A percentile compares a stretch with the other conserved stretches of the same genome.
phyloP scores from a whole-genome alignment of 2,888 invertebrate species.

The Erpobdella octoculata region DNA sequence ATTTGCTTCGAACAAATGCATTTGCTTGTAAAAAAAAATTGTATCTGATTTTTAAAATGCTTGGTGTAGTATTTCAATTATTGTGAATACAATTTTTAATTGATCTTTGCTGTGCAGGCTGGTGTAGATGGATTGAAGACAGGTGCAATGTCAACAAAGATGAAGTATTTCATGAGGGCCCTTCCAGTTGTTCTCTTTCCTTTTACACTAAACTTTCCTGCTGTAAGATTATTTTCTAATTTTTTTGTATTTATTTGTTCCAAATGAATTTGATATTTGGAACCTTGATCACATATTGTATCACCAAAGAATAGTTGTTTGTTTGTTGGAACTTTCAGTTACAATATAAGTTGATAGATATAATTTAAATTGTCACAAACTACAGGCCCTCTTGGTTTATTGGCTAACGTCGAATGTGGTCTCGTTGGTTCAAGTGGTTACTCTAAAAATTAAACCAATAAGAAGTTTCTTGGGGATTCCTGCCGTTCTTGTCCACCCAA shows the following conservation, averaged over 20 bases:
- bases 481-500: constrained; percentile 53
- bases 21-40: too few species aligned
- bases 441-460: constrained; percentile 68
- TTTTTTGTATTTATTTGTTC: not conserved
- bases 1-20: too few species aligned
- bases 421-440: constrained; percentile 70
- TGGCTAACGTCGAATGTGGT: constrained; percentile 82
- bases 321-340: too few species aligned
- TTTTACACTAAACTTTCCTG: constrained; percentile 77
- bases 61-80: too few species aligned
- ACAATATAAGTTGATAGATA: not conserved
- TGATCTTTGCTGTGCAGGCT: constrained; percentile 52
- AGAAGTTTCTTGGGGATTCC: constrained; percentile 71
- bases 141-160: constrained; percentile 54
- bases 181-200: constrained; percentile 74
- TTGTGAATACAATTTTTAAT: not conserved
- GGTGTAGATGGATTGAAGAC: constrained; percentile 63
- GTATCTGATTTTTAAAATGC: too few species aligned
- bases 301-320: too few species aligned
- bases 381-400: constrained; percentile 71
- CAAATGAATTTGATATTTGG: not conserved
- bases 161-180: constrained; percentile 68
- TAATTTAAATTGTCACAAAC: not conserved
- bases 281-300: not conserved
- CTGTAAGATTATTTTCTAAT: constrained; percentile 56